Conservation (phyloP, 1,140 invertebrate species). For the Megalonaias nervosa region DNA sequence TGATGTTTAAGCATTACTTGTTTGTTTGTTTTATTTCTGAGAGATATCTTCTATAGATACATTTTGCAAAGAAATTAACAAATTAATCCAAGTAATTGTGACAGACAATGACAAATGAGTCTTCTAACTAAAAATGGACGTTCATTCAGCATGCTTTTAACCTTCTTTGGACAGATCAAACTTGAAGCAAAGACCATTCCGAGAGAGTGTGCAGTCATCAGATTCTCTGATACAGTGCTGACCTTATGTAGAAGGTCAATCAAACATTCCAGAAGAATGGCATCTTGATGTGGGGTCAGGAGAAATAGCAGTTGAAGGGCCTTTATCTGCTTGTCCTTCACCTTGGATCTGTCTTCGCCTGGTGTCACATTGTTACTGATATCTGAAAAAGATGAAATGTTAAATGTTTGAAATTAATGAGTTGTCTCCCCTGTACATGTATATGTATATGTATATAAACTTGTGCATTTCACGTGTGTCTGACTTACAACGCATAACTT, state of each 20-base stretch:
- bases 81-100: no score
- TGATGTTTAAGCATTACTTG: no score
- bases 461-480: no score
- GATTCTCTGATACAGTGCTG: constrained; percentile 81
- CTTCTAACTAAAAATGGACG: no score
- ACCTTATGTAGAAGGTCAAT: constrained; percentile 84
- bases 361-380: constrained; percentile 64
- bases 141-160: constrained; percentile 55
- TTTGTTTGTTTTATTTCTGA: no score
- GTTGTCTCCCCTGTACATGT: no score
- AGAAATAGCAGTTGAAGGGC: constrained; percentile 87
- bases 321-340: constrained; percentile 76
- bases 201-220: constrained; percentile 91
- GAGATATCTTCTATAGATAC: no score
- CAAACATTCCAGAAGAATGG: constrained; percentile 82
- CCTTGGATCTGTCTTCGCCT: constrained; percentile 40
- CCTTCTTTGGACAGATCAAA: constrained; percentile 89
- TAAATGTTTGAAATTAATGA: no score
- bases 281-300: constrained; percentile 82
- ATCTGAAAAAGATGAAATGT: constrained; percentile 50
- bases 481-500: no score
- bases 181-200: constrained; percentile 94
- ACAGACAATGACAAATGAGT: no score
- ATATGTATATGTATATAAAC: no score
- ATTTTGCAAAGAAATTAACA: no score